A percentile compares a stretch with the other conserved stretches of the same genome.
Evolutionary conservation across 2,888 invertebrate genomes (phyloP).

Genomic region (Adelphocoris suturalis): DNA sequence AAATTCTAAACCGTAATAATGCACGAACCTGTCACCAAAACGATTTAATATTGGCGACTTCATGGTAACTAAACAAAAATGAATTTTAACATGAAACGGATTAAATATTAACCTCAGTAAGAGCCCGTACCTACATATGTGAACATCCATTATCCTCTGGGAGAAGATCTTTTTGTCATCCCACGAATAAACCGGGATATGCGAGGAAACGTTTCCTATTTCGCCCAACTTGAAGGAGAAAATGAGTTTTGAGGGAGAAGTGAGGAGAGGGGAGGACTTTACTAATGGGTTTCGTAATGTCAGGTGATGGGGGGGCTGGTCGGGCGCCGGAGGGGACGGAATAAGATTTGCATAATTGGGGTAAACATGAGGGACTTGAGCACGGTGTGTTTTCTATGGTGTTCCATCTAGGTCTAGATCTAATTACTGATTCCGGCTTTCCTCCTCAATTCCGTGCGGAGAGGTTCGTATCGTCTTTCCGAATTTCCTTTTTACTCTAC

Average conservation of each 20-base stretch:
- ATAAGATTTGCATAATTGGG: conserved; percentile 65
- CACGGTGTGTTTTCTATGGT: conserved; percentile 62
- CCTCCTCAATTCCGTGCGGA: conserved; percentile 24
- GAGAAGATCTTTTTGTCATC: not conserved
- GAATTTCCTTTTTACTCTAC: not conserved
- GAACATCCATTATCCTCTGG: not conserved
- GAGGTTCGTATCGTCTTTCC: conserved; percentile 21
- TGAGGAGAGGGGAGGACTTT: not conserved
- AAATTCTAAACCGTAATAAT: too few relatives aligned
- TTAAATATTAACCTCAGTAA: too few relatives aligned
- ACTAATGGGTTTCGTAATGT: conserved; percentile 63
- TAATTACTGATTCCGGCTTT: conserved; percentile 57
- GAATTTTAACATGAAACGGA: too few relatives aligned
- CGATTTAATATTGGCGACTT: too few relatives aligned
- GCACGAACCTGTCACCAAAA: too few relatives aligned
- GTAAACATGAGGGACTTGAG: conserved; percentile 53
- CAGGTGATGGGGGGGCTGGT: conserved; percentile 16
- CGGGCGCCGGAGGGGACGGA: not conserved
- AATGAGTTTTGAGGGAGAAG: conserved; percentile 10
- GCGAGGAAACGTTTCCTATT: conserved; percentile 41
- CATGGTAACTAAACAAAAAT: too few relatives aligned
- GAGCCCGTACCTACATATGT: not conserved
- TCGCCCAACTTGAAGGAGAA: conserved; percentile 44
- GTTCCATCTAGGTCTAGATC: conserved; percentile 58
- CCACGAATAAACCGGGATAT: conserved; percentile 23